phyloP scores from a whole-genome alignment of 2,888 invertebrate genomes.

The Pimpla rufipes region DNA sequence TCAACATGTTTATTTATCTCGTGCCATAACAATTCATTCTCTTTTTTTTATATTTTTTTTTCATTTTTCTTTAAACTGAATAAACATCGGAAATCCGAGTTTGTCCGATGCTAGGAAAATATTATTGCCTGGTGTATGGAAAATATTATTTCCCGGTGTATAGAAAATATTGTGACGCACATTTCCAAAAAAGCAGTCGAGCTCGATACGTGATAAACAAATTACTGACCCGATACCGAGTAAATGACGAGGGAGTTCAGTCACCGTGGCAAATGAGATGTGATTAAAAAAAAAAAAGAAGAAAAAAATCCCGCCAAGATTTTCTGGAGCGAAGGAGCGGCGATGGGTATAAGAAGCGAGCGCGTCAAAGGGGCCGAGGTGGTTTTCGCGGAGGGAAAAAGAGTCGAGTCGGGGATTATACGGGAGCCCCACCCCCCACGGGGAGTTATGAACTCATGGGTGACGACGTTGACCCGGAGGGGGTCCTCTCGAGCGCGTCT shows the following conservation, averaged over 20 bases:
- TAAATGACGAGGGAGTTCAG: slow-evolving; percentile 9
- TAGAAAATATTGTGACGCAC: too few species aligned
- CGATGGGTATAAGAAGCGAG: slow-evolving; percentile 6
- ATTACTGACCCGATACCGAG: too few species aligned
- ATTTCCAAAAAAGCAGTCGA: background rate
- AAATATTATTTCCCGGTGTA: too few species aligned
- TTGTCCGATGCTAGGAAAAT: too few species aligned
- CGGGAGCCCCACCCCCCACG: slow-evolving; percentile 22
- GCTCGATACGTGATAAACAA: too few species aligned
- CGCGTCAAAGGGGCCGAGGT: slow-evolving; percentile 26
- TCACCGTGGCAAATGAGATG: slow-evolving; percentile 27
- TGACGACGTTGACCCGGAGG: slow-evolving; percentile 58
- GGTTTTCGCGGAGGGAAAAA: slow-evolving; percentile 15
- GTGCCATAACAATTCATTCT: too few species aligned
- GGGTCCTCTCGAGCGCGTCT: slow-evolving; percentile 7
- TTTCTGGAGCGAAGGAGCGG: slow-evolving; percentile 41
- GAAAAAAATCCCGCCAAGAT: slow-evolving; percentile 33
- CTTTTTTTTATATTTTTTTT: too few species aligned
- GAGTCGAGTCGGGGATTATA: slow-evolving; percentile 53
- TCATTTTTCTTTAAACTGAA: too few species aligned
- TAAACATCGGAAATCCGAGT: too few species aligned
- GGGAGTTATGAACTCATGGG: slow-evolving; percentile 58
- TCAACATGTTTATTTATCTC: too few species aligned
- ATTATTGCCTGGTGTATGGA: too few species aligned
- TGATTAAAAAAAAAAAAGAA: slow-evolving; percentile 41